Conservation (phyloP, 2,888 invertebrate species). For the Meteorus colon region DNA sequence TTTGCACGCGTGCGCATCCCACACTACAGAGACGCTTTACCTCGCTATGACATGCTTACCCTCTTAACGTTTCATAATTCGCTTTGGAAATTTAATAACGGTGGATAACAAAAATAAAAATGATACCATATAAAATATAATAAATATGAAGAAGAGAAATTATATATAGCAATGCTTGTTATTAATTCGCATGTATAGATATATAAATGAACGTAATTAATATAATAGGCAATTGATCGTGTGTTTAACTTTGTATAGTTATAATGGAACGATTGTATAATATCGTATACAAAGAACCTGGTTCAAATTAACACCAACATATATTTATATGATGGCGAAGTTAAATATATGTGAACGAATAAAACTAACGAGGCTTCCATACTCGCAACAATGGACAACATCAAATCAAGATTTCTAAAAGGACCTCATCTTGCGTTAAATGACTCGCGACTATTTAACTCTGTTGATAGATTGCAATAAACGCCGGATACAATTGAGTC, state of each 20-base stretch:
- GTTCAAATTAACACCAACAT: neutral
- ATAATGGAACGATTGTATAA: conserved; percentile 5
- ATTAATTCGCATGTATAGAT: neutral
- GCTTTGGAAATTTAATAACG: conserved; percentile 51
- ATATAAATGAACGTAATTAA: neutral
- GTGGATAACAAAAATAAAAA: conserved; percentile 16
- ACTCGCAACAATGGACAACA: conserved; percentile 8
- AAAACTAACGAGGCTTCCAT: conserved; percentile 30
- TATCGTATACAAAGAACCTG: neutral
- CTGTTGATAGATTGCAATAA: conserved; percentile 40
- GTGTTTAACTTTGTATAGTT: conserved; percentile 6
- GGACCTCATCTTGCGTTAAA: conserved; percentile 32
- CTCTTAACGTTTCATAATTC: conserved; percentile 50
- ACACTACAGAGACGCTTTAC: conserved; percentile 31
- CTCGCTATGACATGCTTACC: conserved; percentile 54
- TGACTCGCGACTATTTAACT: conserved; percentile 39
- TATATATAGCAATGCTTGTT: neutral
- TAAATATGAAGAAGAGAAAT: conserved; percentile 16
- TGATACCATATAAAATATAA: neutral
- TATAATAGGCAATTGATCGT: conserved; percentile 15
- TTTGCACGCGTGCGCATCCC: conserved; percentile 26
- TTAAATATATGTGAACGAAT: conserved; percentile 17
- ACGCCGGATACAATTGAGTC: conserved; percentile 38
- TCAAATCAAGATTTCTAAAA: conserved; percentile 23
- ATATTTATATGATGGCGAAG: neutral